Percentiles rank a stretch among this genome's conserved stretches.
phyloP scores from a whole-genome alignment of 2,797 vertebrate species.

The Odontamblyopus rebecca region DNA sequence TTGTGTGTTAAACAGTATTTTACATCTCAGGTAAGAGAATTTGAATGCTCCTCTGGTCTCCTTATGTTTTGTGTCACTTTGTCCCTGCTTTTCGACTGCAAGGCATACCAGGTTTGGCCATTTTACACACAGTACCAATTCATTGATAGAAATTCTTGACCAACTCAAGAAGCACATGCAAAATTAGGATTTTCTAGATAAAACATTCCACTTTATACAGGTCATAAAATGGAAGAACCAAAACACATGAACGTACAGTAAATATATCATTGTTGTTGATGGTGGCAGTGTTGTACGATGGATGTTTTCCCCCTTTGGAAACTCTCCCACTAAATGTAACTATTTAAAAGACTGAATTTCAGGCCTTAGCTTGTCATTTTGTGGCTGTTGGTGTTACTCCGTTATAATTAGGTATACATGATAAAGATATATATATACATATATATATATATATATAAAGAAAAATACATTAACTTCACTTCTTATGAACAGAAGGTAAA shows the following conservation, averaged over 20 bases:
- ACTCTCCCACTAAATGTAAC: constrained; percentile 59
- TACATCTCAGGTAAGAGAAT: constrained; percentile 59
- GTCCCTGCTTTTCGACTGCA: constrained; percentile 19
- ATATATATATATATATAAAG: constrained; percentile 7
- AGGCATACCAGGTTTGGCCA: constrained; percentile 21
- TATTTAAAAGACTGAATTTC: constrained; percentile 58
- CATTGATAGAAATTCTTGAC: constrained; percentile 8
- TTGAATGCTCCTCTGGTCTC: constrained; percentile 28
- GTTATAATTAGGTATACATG: constrained; percentile 59
- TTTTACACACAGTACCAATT: constrained; percentile 28
- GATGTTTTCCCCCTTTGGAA: constrained; percentile 54
- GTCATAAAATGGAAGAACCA: constrained; percentile 45
- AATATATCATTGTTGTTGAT: constrained; percentile 65
- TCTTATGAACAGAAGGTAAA: constrained; percentile 32
- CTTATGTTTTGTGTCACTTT: constrained; percentile 32
- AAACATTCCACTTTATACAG: constrained; percentile 69
- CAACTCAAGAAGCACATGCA: constrained; percentile 55
- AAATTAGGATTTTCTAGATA: constrained; percentile 49
- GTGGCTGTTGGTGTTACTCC: constrained; percentile 70
- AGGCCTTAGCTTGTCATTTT: constrained; percentile 59
- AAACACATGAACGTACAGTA: constrained; percentile 42
- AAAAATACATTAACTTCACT: constrained; percentile 46
- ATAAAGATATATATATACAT: constrained; percentile 49
- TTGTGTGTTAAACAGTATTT: constrained; percentile 21
- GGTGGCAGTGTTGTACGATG: constrained; percentile 61